Base-by-base conservation (phyloP, 2,888 invertebrate species). In the Brenthis hecate region DNA sequence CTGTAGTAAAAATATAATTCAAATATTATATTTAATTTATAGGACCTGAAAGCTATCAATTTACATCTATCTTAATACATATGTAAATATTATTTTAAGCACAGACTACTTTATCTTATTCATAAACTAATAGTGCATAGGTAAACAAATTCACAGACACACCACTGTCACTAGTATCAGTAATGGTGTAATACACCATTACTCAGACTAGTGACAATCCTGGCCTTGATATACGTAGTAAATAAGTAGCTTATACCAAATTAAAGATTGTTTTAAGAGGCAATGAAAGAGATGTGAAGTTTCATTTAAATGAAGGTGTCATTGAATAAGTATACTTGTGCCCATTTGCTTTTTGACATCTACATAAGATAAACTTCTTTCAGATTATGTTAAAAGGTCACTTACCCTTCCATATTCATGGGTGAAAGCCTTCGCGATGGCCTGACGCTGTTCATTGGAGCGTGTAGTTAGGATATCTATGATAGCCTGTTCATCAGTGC, bases 401-500 rank as follows among this genome's bases (percentile, higher is more conserved):
- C 73, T 86, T 79, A 94, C 94, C 78, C 94, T 85, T 65, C 94
- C 94, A 77, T 93, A 94, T 73, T 95, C 94, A 66, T 91, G 87
- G 1, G 93, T 92, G 81, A 94, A 96, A 5, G 94, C 94, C 70
- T 93, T 88, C 13, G 94, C 87, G 62, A 98, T 95, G 72, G 95
- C 90, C 80, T 96, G 96, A 0, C 97, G 92, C 85, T 97, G 97
- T 0, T 79, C 81, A 78, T 96, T 96, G 69, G 94, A 94, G 60
- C 97, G 93, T 0, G 93, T 86, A 0, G 95, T 94, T 51, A 97
- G 92, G 63, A 97, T 94, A 67, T 95, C 94, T 50, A 96, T 96
- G 75, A 97, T 96, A 50, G 95, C 93, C 78, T 95, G 94, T 82
- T 97, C 97, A 78, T 97, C 95, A 0, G 96, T 97, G 5, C 96